phyloP scores from a whole-genome alignment of 2,888 invertebrate species.

The Smittia sp. region DNA sequence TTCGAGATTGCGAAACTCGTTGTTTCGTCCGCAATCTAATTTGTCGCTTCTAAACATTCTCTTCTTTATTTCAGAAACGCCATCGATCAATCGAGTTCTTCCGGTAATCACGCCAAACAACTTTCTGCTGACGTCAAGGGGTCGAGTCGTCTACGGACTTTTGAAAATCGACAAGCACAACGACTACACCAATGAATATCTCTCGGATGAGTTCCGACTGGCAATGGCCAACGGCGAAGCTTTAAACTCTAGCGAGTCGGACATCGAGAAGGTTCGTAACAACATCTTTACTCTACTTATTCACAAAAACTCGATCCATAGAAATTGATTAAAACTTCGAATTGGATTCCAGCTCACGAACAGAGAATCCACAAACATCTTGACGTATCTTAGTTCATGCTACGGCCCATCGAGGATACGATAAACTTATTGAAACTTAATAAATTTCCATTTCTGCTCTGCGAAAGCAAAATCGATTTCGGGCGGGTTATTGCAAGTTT shows the following conservation, averaged over 20 bases:
- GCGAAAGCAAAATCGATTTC: not conserved
- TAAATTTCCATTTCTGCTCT: constrained; percentile 22
- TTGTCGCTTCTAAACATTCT: too few species aligned
- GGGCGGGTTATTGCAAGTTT: not conserved
- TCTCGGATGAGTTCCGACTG: constrained; percentile 45
- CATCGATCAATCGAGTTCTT: constrained; percentile 51
- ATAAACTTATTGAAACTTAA: constrained; percentile 19
- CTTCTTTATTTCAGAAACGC: constrained; percentile 44
- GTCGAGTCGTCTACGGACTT: constrained; percentile 52
- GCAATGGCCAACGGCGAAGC: constrained; percentile 48
- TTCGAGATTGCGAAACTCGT: not conserved
- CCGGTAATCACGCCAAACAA: constrained; percentile 59
- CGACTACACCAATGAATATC: constrained; percentile 43
- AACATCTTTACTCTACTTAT: constrained; percentile 22
- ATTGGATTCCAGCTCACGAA: not conserved
- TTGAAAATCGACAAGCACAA: constrained; percentile 33
- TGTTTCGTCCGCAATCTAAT: not conserved
- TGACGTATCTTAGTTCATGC: not conserved
- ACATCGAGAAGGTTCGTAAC: constrained; percentile 58
- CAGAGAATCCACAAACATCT: not conserved
- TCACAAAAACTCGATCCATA: not conserved
- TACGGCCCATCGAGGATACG: not conserved
- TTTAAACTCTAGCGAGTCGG: constrained; percentile 56
- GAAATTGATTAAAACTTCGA: constrained; percentile 9
- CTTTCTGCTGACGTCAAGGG: constrained; percentile 57